Evolutionary conservation across 2,888 invertebrate species (phyloP).

Genomic region (Falcaria lacertinaria): DNA sequence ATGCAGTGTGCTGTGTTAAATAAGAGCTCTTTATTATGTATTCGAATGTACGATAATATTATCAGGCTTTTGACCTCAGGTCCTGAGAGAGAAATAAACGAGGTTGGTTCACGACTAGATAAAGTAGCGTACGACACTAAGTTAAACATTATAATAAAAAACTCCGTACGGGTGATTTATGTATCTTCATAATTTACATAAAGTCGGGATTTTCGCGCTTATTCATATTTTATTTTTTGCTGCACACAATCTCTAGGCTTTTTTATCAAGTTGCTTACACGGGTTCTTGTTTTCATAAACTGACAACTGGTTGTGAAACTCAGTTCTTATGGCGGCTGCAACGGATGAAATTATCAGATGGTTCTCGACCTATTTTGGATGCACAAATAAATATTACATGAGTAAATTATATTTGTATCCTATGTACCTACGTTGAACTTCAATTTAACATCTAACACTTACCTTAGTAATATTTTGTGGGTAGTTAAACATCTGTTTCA

Average conservation of each 20-base stretch:
- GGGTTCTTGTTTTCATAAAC: not conserved
- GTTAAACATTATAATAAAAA: not conserved
- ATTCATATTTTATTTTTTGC: not conserved
- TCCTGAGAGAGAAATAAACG: not conserved
- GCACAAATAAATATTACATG: too few relatives aligned
- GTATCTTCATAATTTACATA: not conserved
- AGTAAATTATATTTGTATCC: too few relatives aligned
- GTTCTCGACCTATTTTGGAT: too few relatives aligned
- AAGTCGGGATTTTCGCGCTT: not conserved
- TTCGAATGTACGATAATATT: not conserved
- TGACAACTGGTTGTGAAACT: too few relatives aligned
- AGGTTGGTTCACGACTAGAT: not conserved
- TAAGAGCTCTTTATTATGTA: not conserved
- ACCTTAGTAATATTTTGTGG: too few relatives aligned
- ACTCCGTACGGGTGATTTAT: not conserved
- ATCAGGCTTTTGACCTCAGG: not conserved
- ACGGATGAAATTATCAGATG: too few relatives aligned
- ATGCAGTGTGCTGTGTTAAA: not conserved
- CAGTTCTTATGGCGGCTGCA: too few relatives aligned
- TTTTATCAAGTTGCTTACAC: not conserved
- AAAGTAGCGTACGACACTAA: not conserved
- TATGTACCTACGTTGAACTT: too few relatives aligned
- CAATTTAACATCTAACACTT: too few relatives aligned
- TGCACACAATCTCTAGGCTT: not conserved
- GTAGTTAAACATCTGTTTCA: too few relatives aligned